Evolutionary conservation across 2,888 invertebrate species (phyloP), one percentile per base, ranked within the genome.

Genomic region (Caenorhabditis japonica): DNA sequence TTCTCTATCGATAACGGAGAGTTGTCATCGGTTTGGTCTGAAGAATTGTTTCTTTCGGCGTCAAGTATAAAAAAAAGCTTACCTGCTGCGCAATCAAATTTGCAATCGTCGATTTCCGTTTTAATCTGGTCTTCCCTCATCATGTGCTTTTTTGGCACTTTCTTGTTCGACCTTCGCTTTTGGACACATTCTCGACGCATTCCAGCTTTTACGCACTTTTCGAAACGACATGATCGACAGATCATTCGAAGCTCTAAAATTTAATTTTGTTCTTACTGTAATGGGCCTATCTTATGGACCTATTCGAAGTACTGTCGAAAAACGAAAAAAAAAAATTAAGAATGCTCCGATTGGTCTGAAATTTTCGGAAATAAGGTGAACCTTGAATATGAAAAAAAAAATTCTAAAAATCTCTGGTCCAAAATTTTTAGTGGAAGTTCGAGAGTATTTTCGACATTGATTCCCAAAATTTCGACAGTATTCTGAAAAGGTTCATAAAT

Each of bases 191-290:
- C 69, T 21, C 79, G 30, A 30, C 79, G 71, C 75, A 82, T 77
- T 47, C 82, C 82, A 5, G 80, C 77, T 46, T 60, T 52, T 8
- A 82, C 27, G 46, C 82, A 82, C 19, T 79, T 79, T 38, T 62
- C 75, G 46, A 79, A 82, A 49, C 82, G 73, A 60, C 82, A 82
- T 4, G 77, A 73, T 21, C 82, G 69, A 47, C 82, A 82, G 15
- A 80, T 79, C 82, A 82, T 82, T 23, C 82, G 76, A 3, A 82
- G 75, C 55, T 82, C 82, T 82, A 41, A 34, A 75, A 62, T 15
- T 12, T 13, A 13, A 21, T 13, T 25, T 38, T 52, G n/a, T n/a
- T n/a, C n/a, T n/a, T n/a, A n/a, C n/a, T n/a, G n/a, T n/a, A n/a
- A n/a, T n/a, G n/a, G n/a, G n/a, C n/a, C n/a, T n/a, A n/a, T n/a